Evolutionary conservation across 1,140 invertebrate genomes (phyloP).

Genomic region (Cherax destructor): DNA sequence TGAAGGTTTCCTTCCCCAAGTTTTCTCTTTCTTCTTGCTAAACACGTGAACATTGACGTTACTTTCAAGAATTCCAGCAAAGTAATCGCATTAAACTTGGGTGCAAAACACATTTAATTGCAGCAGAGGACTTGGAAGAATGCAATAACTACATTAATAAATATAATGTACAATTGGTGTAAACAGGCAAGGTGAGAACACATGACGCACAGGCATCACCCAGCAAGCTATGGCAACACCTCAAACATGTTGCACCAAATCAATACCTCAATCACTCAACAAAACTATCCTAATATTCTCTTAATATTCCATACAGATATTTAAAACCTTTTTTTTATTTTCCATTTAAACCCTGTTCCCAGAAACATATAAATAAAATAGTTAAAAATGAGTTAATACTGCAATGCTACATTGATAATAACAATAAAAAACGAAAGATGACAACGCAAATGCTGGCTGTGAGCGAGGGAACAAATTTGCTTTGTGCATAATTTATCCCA

Average conservation of each 20-base stretch:
- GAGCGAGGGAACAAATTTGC: background rate
- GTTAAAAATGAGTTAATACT: background rate
- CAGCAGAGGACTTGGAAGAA: slow-evolving; percentile 28
- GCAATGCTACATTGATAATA: background rate
- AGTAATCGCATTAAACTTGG: slow-evolving; percentile 60
- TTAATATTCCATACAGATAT: background rate
- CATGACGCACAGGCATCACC: background rate
- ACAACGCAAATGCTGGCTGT: background rate
- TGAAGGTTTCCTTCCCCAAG: background rate
- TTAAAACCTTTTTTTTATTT: background rate
- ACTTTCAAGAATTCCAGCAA: slow-evolving; percentile 55
- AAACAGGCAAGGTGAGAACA: background rate
- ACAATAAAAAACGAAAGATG: background rate
- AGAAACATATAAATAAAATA: background rate
- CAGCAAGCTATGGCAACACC: background rate
- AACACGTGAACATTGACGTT: slow-evolving; percentile 51
- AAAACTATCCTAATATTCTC: background rate
- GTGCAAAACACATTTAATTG: slow-evolving; percentile 67
- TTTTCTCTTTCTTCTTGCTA: slow-evolving; percentile 26
- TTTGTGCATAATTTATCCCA: background rate
- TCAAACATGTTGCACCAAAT: background rate
- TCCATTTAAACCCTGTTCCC: background rate
- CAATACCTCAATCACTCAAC: background rate
- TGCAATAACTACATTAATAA: slow-evolving; percentile 61
- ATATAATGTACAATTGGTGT: slow-evolving; percentile 29